Base-by-base conservation (phyloP, 2,113 vertebrate species). In the Boulengeromyrus knoepffleri region DNA sequence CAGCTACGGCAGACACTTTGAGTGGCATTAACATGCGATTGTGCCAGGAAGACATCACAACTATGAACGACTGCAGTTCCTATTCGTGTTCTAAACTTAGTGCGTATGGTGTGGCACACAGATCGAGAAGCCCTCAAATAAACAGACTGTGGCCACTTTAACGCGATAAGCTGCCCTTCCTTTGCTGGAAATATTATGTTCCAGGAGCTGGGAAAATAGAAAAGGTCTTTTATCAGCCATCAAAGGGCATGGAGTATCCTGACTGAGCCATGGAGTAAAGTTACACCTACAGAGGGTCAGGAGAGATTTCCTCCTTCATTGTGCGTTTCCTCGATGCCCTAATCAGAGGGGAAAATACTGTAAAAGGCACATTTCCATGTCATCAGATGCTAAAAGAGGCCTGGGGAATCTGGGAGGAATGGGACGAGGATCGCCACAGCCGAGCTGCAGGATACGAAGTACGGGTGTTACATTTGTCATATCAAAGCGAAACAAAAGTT, bases 181-280 rank as follows among this genome's bases (percentile, higher is more conserved):
- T 27, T 86, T 50, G 42, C 84, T 86, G 84, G 84, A 47, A 86
- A 86, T 86, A 13, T 86, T 50, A 50, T 86, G 84, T 27, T 49
- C 45, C 84, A 27, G 83, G 45, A 50, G 84, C 21, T 56, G 27
- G 13, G n/a, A 86, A 50, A 86, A 86, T 50, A 49, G 45, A 86
- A 50, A 50, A 86, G 84, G 45, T 46, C n/a, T 17, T 50, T 86
- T 86, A 86, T 47, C 84, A 86, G 84, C 19, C 45, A 31, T 50
- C 84, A 86, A 86, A 86, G 84, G 84, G 46, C 21, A 86, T 1
- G 45, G 9, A 31, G 84, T 24, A 31, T 86, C 84, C 84, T 86
- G 84, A 27, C 19, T 5, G 46, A 49, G 19, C 24, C 12, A 47
- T 27, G 24, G 84, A 49, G 84, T 49, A 27, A 49, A 84, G 42